A percentile compares a stretch with the other conserved stretches of the same genome.
Evolutionary conservation across 2,113 vertebrate genomes (phyloP).

Genomic region (Donacobius atricapilla): DNA sequence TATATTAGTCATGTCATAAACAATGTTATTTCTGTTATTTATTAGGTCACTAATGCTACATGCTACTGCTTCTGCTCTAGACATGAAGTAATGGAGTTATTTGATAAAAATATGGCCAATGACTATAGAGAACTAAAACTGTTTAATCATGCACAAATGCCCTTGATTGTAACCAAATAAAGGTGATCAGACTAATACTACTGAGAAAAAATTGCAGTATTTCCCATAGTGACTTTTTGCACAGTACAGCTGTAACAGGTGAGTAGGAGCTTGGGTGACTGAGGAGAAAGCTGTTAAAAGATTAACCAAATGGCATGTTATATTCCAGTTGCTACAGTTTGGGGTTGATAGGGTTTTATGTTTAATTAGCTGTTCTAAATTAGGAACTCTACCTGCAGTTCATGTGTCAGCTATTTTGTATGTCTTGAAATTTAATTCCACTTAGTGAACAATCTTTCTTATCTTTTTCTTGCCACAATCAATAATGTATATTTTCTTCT

Average conservation of each 20-base stretch:
- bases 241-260: not conserved
- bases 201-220: not conserved
- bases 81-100: not conserved
- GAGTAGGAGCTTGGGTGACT: not conserved
- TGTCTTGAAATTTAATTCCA: not conserved
- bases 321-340: not conserved
- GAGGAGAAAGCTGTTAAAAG: not conserved
- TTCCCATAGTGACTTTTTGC: not conserved
- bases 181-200: not conserved
- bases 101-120: not conserved
- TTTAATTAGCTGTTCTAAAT: not conserved
- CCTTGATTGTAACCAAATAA: not conserved
- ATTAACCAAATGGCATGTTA: not conserved
- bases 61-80: not conserved
- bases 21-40: not conserved
- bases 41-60: not conserved
- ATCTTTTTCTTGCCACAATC: not conserved
- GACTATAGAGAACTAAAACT: not conserved
- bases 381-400: not conserved
- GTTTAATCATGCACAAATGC: not conserved
- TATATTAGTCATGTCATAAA: not conserved
- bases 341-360: not conserved
- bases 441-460: not conserved
- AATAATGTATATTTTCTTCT: not conserved
- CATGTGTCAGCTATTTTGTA: not conserved